Evolutionary conservation across 2,113 vertebrate species (phyloP), one percentile per base, ranked within the genome.

Genomic region (Coturnix japonica): DNA sequence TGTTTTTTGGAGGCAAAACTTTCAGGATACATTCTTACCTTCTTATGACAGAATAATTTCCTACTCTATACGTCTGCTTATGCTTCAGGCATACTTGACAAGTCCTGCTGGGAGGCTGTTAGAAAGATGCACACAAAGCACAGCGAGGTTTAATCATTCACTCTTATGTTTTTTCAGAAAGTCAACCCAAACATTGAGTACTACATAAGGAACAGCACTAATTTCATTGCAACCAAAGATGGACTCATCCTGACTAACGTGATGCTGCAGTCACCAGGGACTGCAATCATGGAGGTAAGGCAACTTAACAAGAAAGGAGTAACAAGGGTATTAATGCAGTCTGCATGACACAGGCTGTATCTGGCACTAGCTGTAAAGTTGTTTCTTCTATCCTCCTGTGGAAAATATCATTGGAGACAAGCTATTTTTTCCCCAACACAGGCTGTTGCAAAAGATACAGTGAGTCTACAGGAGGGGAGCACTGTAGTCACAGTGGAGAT

Each of bases 181-280:
- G 7, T 98, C 87, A 99, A 99, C 95, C 98, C 98, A 54, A 97
- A 97, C 46, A 88, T 98, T 7, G 85, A 87, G 65, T 98, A 99
- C 35, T 97, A 95, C 89, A 97, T 99, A 59, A 97, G 97, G 90
- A 98, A 98, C 97, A 98, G 97, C 97, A 98, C 97, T 1, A 97
- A 98, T 28, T 98, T 99, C 91, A 98, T 91, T 0, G 94, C 98
- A 65, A 98, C 98, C 47, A 94, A 61, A 11, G 98, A 98, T 2
- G 98, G 98, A 16, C 96, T 98, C 56, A 96, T 99, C 91, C 86
- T 98, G 85, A 97, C 98, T n/a, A 98, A 98, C 3, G 46, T 65
- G n/a, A 64, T 94, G 6, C 97, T 98, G 84, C 88, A 95, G 65
- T 95, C 97, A 46, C 67, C 71, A 0, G n/a, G 30, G 47, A 91